Evolutionary conservation across 2,888 invertebrate species (phyloP).

Genomic region (Xestia rhomboidea): DNA sequence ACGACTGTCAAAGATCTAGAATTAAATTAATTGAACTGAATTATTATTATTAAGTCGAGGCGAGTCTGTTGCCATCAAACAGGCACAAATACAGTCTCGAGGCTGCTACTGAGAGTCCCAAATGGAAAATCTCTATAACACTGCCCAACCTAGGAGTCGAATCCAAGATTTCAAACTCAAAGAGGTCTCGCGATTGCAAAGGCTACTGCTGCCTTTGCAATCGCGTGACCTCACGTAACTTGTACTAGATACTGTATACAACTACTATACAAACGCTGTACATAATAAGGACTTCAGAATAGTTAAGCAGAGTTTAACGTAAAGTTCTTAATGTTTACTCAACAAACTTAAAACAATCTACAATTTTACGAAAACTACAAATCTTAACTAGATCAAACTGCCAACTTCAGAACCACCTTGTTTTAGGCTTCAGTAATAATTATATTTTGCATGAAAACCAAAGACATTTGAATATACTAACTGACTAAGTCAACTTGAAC

Average conservation of each 20-base stretch:
- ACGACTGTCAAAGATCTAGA: too few relatives aligned
- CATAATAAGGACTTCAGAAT: neutral
- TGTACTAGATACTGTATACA: neutral
- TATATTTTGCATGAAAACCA: neutral
- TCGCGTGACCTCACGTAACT: neutral
- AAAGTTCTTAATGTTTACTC: neutral
- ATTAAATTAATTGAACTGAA: too few relatives aligned
- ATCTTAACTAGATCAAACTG: conserved; percentile 12
- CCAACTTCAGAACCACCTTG: conserved; percentile 2
- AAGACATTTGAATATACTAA: neutral
- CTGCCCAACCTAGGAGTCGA: neutral
- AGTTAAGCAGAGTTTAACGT: neutral
- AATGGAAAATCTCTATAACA: neutral
- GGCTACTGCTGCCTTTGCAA: neutral
- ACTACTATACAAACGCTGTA: neutral
- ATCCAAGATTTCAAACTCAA: neutral
- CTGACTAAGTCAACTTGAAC: neutral
- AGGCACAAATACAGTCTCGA: neutral
- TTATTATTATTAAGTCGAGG: too few relatives aligned
- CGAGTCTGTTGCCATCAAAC: neutral
- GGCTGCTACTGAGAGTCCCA: neutral
- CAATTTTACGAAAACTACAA: conserved; percentile 16
- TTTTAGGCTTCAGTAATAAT: conserved; percentile 10
- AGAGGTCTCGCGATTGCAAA: too few relatives aligned
- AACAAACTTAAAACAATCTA: conserved; percentile 11